phyloP scores from a whole-genome alignment of 1,140 invertebrate genomes.

The Chironomus tepperi region DNA sequence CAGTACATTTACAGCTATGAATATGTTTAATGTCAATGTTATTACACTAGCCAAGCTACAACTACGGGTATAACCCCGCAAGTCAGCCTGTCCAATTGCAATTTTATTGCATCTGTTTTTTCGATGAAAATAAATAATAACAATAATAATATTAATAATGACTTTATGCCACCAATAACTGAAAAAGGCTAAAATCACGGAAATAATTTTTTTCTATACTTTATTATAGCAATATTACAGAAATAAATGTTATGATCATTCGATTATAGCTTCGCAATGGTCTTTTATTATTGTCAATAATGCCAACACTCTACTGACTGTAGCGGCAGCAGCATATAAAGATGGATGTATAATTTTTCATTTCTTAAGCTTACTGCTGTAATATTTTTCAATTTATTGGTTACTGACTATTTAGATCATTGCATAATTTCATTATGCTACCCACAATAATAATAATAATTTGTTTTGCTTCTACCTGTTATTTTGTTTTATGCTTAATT shows the following conservation, averaged over 20 bases:
- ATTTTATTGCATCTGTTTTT: slow-evolving; percentile 10
- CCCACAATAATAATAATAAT: background rate
- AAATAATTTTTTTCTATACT: background rate
- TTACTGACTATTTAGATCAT: background rate
- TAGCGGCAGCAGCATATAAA: background rate
- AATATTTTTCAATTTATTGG: background rate
- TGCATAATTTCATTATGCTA: background rate
- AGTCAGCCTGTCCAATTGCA: background rate
- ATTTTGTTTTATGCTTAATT: background rate
- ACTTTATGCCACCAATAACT: background rate
- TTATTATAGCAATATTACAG: background rate
- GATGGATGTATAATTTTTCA: background rate
- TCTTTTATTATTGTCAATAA: background rate
- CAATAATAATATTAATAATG: background rate
- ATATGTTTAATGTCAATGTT: slow-evolving; percentile 19
- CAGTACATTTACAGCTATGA: slow-evolving; percentile 16
- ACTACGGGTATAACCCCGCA: background rate
- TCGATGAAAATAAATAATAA: background rate
- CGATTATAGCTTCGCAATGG: background rate
- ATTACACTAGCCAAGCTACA: slow-evolving; percentile 19
- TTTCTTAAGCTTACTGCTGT: background rate
- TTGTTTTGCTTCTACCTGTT: background rate
- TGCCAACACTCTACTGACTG: background rate
- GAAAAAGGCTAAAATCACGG: background rate
- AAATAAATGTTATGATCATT: slow-evolving; percentile 6